Base-by-base conservation (phyloP, 2,888 invertebrate species). In the Hedychridium roseum region DNA sequence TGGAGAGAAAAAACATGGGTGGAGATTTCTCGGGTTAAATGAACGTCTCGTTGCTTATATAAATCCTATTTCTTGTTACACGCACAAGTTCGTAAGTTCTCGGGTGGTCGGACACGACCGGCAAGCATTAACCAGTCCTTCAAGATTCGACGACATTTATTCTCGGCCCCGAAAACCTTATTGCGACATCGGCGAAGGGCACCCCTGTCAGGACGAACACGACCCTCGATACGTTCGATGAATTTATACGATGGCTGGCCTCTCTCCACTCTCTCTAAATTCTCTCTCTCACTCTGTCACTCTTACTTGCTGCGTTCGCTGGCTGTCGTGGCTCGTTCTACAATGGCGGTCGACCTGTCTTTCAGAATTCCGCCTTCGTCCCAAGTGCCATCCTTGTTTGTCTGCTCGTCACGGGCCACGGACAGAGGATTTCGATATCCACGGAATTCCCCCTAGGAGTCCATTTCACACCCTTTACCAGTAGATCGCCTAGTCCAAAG, bases 151-250 rank as follows among this genome's bases (percentile, higher is more conserved):
- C 43, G 20, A 42, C 44, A 41, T 51, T 57, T 38, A 42, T 51
- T 57, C 44, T 43, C 56, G 40, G 42, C 35, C 42, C 32, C 20
- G 15, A 35, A 44, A 38, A 41, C 31, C 31, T 27, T n/a, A n/a
- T 43, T 23, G 43, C 40, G 42, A 62, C 50, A 28, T 58, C 49
- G 52, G 45, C 51, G 48, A 51, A 54, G 35, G 34, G 36, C 38
- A 52, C 58, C 58, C 57, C 55, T 55, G 60, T 62, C 59, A 55
- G 48, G 39, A 50, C 45, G 35, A 57, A 65, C 50, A 57, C 53
- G 54, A 62, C 50, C 53, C 49, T 62, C 59, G 43, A 47, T 57
- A 62, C 57, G 63, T 54, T 37, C 52, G 51, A 57, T 59, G 57
- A 63, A 64, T 64, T 64, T 64, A 65, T 66, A 61, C 60, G 58